Conservation (phyloP, 1,140 invertebrate species). For the Charaxes varanes region DNA sequence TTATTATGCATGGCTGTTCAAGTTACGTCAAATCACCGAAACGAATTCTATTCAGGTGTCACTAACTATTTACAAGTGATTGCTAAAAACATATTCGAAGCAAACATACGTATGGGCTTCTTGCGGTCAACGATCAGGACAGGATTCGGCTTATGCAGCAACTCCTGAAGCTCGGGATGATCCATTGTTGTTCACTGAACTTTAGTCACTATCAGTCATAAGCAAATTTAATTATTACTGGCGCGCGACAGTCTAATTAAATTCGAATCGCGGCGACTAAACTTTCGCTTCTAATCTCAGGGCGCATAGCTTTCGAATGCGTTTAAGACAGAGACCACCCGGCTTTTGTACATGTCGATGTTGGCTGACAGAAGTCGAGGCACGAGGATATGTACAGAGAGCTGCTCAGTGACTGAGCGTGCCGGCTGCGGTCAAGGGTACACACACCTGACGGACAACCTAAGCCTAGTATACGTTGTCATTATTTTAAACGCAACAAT, state of each 20-base stretch:
- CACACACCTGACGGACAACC: slow-evolving; percentile 10
- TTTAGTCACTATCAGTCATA: slow-evolving; percentile 14
- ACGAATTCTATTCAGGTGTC: slow-evolving; percentile 20
- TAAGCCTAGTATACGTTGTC: slow-evolving; percentile 11
- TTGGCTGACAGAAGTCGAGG: slow-evolving; percentile 15
- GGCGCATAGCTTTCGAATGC: slow-evolving; percentile 38
- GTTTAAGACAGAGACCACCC: slow-evolving; percentile 15
- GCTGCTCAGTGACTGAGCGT: slow-evolving; percentile 51
- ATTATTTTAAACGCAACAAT: slow-evolving; percentile 15
- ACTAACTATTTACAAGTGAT: slow-evolving; percentile 19
- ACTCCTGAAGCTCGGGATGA: slow-evolving; percentile 48
- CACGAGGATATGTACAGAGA: slow-evolving; percentile 45
- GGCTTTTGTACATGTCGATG: slow-evolving; percentile 27
- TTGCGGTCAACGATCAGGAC: slow-evolving; percentile 26
- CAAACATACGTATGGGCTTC: slow-evolving; percentile 49
- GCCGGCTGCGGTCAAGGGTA: slow-evolving; percentile 51
- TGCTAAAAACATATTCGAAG: slow-evolving; percentile 24
- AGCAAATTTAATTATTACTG: not conserved
- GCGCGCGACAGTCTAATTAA: not conserved
- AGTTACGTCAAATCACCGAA: not conserved
- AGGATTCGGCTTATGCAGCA: slow-evolving; percentile 44
- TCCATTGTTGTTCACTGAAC: slow-evolving; percentile 29
- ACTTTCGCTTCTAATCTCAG: not conserved
- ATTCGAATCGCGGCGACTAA: not conserved
- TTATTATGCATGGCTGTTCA: not conserved